Conservation (phyloP, 2,888 invertebrate species). For the Plemyria rubiginata region DNA sequence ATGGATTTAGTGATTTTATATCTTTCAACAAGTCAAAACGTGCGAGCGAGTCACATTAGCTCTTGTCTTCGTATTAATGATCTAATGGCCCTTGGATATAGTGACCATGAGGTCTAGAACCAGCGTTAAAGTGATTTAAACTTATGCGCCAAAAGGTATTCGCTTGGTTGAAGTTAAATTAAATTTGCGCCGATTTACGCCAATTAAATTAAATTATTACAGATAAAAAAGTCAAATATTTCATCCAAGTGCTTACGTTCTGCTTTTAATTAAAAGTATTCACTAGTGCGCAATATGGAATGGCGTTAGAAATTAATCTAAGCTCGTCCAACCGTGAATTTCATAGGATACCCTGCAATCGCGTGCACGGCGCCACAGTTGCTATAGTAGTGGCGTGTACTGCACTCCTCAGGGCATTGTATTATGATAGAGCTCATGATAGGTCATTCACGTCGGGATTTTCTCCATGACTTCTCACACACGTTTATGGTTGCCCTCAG, state of each 20-base stretch:
- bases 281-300: constrained; percentile 30
- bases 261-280: constrained; percentile 33
- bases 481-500: not conserved
- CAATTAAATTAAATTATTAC: constrained; percentile 6
- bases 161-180: constrained; percentile 4
- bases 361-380: constrained; percentile 36
- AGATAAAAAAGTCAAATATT: constrained; percentile 6
- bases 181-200: constrained; percentile 2
- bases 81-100: not conserved
- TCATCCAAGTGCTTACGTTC: not conserved
- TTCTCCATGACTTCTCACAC: constrained; percentile 5
- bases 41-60: no score
- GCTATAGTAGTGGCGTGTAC: constrained; percentile 7
- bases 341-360: constrained; percentile 45
- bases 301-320: constrained; percentile 29
- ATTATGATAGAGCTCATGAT: constrained; percentile 22
- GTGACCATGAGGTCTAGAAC: not conserved
- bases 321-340: constrained; percentile 50
- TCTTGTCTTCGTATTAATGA: no score
- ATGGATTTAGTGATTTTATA: no score
- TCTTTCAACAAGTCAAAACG: no score
- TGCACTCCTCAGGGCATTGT: constrained; percentile 40
- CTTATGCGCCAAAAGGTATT: not conserved
- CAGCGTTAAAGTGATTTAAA: not conserved
- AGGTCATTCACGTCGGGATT: constrained; percentile 27